Evolutionary conservation across 2,113 vertebrate species (phyloP).

Genomic region (Accipiter virgatus): DNA sequence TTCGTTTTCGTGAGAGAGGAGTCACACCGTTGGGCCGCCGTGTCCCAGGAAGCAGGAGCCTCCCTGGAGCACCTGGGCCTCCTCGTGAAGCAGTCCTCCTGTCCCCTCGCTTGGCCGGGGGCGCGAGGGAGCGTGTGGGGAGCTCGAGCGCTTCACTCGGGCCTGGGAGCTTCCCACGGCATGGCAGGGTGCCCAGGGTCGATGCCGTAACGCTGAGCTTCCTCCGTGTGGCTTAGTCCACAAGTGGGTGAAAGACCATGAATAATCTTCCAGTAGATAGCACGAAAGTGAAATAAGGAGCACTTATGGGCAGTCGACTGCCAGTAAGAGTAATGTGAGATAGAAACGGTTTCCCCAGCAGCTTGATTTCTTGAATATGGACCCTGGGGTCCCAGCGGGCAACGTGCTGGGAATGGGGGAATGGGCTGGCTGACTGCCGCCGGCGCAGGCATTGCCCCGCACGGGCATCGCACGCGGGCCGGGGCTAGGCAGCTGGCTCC

Average conservation of each 20-base stretch:
- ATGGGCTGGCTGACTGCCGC: too few relatives aligned
- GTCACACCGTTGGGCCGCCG: not conserved
- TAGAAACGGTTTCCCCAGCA: not conserved
- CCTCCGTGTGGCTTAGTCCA: not conserved
- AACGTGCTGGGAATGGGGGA: rapidly evolving
- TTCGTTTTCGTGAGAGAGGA: not conserved
- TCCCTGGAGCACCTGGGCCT: not conserved
- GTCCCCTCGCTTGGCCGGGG: rapidly evolving
- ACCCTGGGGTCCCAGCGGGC: not conserved
- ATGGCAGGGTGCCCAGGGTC: not conserved
- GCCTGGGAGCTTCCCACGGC: not conserved
- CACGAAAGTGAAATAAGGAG: not conserved
- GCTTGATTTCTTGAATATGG: not conserved
- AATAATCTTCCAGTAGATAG: not conserved
- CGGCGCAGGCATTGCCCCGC: rapidly evolving
- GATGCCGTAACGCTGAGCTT: not conserved
- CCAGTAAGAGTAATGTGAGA: not conserved
- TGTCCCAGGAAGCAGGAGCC: not conserved
- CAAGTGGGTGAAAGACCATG: not conserved
- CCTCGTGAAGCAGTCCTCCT: rapidly evolving
- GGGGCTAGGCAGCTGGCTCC: not conserved
- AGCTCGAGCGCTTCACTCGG: not conserved
- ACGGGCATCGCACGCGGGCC: not conserved
- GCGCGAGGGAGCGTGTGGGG: rapidly evolving
- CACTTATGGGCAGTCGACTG: not conserved